Evolutionary conservation across 2,797 vertebrate species (phyloP), one percentile per base, ranked within the genome.

Genomic region (Channallabes apus): DNA sequence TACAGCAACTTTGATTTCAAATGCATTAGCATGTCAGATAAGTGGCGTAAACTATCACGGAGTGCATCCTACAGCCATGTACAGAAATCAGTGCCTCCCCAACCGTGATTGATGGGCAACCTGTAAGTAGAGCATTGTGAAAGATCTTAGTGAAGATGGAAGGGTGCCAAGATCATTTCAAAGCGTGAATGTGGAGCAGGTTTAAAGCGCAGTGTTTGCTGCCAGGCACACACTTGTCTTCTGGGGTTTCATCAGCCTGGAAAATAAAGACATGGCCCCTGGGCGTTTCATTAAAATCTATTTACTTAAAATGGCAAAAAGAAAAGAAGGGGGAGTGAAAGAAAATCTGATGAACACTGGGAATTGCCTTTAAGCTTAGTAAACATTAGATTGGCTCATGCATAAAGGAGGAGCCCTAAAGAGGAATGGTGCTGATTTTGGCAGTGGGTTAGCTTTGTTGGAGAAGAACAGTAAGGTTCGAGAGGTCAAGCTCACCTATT

Each of bases 91-190:
- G 88, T 88, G 86, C 89, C 86, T 87, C 68, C 38, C 27, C 64
- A 65, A 85, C 86, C 35, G 54, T 88, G 86, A 91, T 90, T 92
- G 91, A 94, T 88, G 90, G 89, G 92, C 90, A 88, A 90, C 93
- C 88, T 84, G 92, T 92, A 94, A 93, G 94, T 90, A 92, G 92
- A 93, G 89, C 67, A 90, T 93, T 95, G 92, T 94, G 91, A 89
- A 93, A 93, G 90, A 92, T 92, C 90, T 91, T 89, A 82, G 51
- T 91, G 92, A 88, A 90, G 90, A 86, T 83, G 94, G 92, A 94
- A 86, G 89, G 89, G 87, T 92, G 93, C 92, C 93, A 94, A 82
- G 92, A 92, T 89, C 80, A 80, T 94, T 94, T 91, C 90, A 95
- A 94, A 94, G 94, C 93, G 84, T 85, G 90, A 93, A 91, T 93